Evolutionary conservation across 53 echinoderm and acorn worm species (phyloP), one percentile per base, ranked within the genome.

Genomic region (Antedon mediterranea): DNA sequence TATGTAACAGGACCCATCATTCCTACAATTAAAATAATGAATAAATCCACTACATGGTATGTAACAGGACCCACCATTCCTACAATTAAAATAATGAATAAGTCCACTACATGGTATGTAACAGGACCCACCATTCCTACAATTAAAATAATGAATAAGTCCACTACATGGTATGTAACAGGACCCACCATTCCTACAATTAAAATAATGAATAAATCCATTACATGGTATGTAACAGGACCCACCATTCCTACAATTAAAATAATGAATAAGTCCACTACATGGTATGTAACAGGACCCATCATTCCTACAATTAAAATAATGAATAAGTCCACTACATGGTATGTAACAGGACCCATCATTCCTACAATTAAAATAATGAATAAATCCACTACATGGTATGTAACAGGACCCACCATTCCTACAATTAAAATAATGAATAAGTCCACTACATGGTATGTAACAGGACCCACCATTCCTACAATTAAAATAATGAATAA

Each of bases 81-180:
- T 91, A 76, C 0, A 26, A 72, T 37, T 37, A 37, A 37, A 37
- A 37, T 11, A 37, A 37, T 37, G n/a, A n/a, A n/a, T n/a, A n/a
- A n/a, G 83, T 15, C 91, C 91, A 30, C 74, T 73, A 82, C 91
- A 91, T 31, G 81, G 34, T 0, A 37, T 83, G 78, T 88, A 88
- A 74, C 91, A 91, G 26, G 83, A 75, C 30, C 84, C 78, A 18
- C 80, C 72, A 72, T 79, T 83, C 33, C 91, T 91, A 76, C 0
- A 26, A 72, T 37, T 37, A 37, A 37, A 37, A 37, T 11, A 37
- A 37, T 37, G n/a, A n/a, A n/a, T n/a, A n/a, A n/a, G 83, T 15
- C 91, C 91, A 30, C 74, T 73, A 82, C 91, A 91, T 31, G 81
- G 34, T 0, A 37, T 83, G 78, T 88, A 88, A 74, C 91, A 91